These are phyloP conservation scores for Gnathonemus longibarbis DNA, from an alignment of 2,113 vertebrate species.

Conservation along the genomic window DNA sequence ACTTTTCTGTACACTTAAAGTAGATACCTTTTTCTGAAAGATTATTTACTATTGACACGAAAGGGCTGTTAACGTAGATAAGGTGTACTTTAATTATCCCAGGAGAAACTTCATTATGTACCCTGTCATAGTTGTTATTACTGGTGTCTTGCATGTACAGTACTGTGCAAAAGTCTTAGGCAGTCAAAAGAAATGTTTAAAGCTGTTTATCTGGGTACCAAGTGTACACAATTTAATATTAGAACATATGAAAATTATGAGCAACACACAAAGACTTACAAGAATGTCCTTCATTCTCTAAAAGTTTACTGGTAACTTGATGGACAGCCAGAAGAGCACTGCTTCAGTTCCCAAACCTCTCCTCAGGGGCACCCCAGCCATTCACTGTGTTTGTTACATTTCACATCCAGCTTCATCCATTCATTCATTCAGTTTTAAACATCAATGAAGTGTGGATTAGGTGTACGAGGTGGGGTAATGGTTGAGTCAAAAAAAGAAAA, in stretches of 20 bases:
- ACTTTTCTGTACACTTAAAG: background rate
- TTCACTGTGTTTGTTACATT: background rate
- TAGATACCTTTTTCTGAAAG: no score
- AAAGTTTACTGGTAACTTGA: background rate
- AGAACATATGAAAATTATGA: background rate
- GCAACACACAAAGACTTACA: background rate
- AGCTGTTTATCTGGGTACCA: background rate
- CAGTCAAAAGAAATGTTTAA: background rate
- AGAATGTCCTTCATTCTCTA: background rate
- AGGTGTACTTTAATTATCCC: background rate
- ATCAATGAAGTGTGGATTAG: no score
- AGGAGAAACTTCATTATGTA: background rate
- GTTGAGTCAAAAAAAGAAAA: background rate
- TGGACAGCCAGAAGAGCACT: no score
- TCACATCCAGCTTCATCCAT: background rate
- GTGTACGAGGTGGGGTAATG: background rate
- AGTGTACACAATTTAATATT: background rate
- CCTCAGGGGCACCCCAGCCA: background rate
- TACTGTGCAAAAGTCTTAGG: background rate
- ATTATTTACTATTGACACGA: background rate
- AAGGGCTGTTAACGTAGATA: background rate
- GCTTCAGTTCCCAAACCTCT: background rate
- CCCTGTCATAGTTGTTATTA: background rate
- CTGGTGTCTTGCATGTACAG: background rate
- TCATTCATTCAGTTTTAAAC: background rate